phyloP scores from a whole-genome alignment of 2,888 invertebrate genomes.

The Mantis religiosa region DNA sequence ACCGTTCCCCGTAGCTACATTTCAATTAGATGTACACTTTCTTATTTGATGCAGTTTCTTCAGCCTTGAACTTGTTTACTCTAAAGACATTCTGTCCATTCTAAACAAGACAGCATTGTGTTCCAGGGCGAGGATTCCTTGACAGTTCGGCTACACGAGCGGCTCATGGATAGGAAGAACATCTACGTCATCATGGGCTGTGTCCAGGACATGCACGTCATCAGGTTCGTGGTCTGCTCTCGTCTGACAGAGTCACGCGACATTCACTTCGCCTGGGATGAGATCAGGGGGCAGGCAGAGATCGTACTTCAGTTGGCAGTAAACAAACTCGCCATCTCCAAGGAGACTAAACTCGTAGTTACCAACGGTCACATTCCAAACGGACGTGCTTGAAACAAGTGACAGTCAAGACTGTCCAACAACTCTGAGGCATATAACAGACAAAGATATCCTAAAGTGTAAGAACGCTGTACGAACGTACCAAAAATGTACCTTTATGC shows the following conservation, averaged over 20 bases:
- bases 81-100: no score
- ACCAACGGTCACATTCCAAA: background rate
- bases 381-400: background rate
- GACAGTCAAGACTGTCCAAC: no score
- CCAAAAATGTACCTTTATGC: no score
- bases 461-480: no score
- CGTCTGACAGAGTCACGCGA: conserved; percentile 65
- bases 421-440: no score
- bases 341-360: background rate
- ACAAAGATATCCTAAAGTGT: no score
- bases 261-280: conserved; percentile 71
- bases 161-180: conserved; percentile 68
- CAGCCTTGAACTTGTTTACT: no score
- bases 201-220: conserved; percentile 61
- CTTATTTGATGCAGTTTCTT: no score
- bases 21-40: no score
- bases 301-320: background rate
- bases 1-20: no score
- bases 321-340: background rate
- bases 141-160: conserved; percentile 67
- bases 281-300: conserved; percentile 57
- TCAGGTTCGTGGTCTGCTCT: conserved; percentile 81
- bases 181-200: conserved; percentile 79
- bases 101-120: no score
- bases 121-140: conserved; percentile 59